phyloP scores from a whole-genome alignment of 2,888 invertebrate species.

The Podabrus alpinus region DNA sequence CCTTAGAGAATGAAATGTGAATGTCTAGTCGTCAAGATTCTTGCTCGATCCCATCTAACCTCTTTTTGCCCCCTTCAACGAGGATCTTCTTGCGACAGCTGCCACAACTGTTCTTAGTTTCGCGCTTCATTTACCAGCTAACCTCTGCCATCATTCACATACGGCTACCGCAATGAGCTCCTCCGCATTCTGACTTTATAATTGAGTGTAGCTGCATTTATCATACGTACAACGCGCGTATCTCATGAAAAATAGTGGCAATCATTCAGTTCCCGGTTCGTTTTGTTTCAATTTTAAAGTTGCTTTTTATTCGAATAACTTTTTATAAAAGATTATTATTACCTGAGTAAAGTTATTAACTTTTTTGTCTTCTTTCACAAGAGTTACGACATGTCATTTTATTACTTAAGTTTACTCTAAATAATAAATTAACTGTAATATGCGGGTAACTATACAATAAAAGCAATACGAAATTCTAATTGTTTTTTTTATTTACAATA shows the following conservation, averaged over 20 bases:
- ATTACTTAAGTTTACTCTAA: background rate
- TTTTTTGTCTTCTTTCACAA: background rate
- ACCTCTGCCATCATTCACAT: constrained; percentile 47
- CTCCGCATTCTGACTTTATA: constrained; percentile 36
- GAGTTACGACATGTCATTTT: background rate
- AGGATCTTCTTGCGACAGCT: constrained; percentile 33
- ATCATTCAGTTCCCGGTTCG: background rate
- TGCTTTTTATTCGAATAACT: background rate
- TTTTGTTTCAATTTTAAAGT: background rate
- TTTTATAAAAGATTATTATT: background rate
- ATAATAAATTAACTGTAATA: background rate
- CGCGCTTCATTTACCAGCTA: constrained; percentile 48
- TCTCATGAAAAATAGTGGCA: background rate
- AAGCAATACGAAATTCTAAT: background rate
- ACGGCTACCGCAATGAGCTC: constrained; percentile 38
- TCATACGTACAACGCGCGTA: constrained; percentile 16
- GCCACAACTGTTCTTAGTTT: constrained; percentile 44
- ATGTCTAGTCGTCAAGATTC: constrained; percentile 16
- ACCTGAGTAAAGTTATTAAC: background rate
- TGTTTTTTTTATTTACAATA: background rate
- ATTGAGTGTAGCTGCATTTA: constrained; percentile 36
- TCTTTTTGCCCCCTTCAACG: constrained; percentile 15
- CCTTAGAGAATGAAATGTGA: constrained; percentile 12
- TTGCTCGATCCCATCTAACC: constrained; percentile 19
- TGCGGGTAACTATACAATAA: background rate